Conservation (phyloP, 2,113 vertebrate species). For the Pterocles orientalis region DNA sequence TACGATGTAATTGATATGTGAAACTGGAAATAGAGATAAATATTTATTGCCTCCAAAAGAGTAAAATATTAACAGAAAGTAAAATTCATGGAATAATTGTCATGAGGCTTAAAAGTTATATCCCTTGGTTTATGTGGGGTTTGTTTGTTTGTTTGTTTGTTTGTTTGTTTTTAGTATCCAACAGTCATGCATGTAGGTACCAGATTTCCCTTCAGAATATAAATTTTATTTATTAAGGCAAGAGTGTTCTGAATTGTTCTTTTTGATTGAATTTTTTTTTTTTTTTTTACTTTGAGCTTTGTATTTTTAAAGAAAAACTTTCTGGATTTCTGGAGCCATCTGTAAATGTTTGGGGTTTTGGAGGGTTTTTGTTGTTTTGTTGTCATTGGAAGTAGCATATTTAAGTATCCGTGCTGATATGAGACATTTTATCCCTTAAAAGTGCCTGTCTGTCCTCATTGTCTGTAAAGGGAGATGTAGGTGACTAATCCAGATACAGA, state of each 20-base stretch:
- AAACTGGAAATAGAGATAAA: not conserved
- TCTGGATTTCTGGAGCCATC: not conserved
- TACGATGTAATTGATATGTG: not conserved
- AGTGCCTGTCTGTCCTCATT: not conserved
- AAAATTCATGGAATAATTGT: not conserved
- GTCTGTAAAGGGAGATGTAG: not conserved
- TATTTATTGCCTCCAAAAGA: not conserved
- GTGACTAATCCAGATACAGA: not conserved
- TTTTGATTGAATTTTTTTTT: not conserved
- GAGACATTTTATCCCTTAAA: not conserved
- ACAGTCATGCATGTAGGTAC: not conserved
- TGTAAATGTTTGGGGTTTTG: not conserved
- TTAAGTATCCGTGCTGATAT: not conserved
- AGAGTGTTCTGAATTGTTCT: not conserved
- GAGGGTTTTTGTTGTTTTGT: not conserved
- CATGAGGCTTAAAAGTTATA: not conserved
- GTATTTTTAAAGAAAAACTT: not conserved
- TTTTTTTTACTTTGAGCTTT: not conserved
- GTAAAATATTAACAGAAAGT: not conserved
- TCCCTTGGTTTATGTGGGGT: not conserved
- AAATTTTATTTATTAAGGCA: not conserved
- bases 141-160: no score
- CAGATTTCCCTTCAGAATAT: not conserved
- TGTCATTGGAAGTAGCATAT: not conserved
- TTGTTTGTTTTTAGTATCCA: not conserved